Evolutionary conservation across 1,140 invertebrate genomes (phyloP).

Genomic region (Tetragonula clypearis): DNA sequence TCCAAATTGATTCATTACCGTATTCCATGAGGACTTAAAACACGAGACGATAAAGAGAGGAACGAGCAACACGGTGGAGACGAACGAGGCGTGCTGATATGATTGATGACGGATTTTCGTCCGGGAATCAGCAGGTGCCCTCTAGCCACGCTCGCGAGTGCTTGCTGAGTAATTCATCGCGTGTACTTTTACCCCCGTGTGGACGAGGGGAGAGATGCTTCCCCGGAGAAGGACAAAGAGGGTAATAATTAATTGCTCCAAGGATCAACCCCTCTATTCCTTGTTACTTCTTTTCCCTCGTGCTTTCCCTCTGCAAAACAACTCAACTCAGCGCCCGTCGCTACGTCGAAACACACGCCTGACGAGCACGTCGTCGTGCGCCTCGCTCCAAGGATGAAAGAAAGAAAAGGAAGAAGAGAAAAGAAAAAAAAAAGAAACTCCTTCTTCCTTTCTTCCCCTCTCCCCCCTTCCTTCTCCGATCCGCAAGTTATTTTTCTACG

Average conservation of each 20-base stretch:
- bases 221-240: slow-evolving; percentile 29
- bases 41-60: slow-evolving; percentile 26
- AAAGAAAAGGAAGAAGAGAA: not conserved
- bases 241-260: slow-evolving; percentile 45
- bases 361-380: not conserved
- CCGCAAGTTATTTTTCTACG: not conserved
- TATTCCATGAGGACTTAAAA: slow-evolving; percentile 9
- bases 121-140: slow-evolving; percentile 64
- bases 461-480: not conserved
- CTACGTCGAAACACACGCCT: slow-evolving; percentile 6
- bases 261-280: slow-evolving; percentile 22
- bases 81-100: slow-evolving; percentile 59
- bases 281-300: not conserved
- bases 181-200: slow-evolving; percentile 47
- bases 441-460: not conserved
- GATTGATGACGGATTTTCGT: slow-evolving; percentile 63
- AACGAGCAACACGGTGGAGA: slow-evolving; percentile 36
- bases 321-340: not conserved
- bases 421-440: not conserved
- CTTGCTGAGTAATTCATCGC: slow-evolving; percentile 65
- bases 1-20: slow-evolving; percentile 47
- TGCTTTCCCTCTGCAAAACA: not conserved
- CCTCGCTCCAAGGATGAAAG: not conserved
- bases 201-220: not conserved
- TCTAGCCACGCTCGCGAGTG: not conserved